These are phyloP conservation scores for Piliocolobus tephrosceles DNA, from an alignment of 2,113 vertebrate genomes.

Conservation along the genomic window DNA sequence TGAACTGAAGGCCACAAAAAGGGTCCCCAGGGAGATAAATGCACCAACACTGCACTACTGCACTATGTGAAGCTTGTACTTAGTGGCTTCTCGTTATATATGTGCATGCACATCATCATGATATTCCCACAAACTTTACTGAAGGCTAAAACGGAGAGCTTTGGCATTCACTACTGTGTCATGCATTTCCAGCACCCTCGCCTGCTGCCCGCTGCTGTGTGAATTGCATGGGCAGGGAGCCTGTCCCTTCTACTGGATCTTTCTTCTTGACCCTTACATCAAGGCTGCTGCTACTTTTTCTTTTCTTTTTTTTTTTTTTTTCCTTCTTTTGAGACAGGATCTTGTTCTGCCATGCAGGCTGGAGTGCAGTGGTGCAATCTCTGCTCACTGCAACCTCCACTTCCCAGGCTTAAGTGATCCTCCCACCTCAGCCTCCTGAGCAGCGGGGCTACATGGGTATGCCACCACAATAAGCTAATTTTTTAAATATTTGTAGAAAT, in stretches of 20 bases:
- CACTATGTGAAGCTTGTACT: neutral
- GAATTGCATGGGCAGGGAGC: neutral
- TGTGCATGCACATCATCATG: neutral
- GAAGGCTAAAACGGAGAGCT: neutral
- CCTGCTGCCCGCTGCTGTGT: neutral
- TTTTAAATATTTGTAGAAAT: no score
- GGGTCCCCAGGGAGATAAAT: neutral
- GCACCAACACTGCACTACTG: neutral
- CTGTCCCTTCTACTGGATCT: neutral
- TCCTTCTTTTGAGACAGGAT: no score
- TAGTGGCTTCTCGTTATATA: neutral
- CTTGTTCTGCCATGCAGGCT: no score
- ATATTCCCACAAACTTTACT: neutral
- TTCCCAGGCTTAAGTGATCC: no score
- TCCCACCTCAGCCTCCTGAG: no score
- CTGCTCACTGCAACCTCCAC: no score
- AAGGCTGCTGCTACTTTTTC: no score
- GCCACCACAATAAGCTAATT: no score
- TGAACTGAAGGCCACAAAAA: neutral
- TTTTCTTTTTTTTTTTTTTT: no score
- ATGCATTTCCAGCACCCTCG: neutral
- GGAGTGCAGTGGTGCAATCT: no score
- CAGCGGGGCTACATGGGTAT: no score
- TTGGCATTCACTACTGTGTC: fast-evolving
- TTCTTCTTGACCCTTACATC: neutral